Base-by-base conservation (phyloP, 2,888 invertebrate species). In the Chalcosyrphus nemorum region DNA sequence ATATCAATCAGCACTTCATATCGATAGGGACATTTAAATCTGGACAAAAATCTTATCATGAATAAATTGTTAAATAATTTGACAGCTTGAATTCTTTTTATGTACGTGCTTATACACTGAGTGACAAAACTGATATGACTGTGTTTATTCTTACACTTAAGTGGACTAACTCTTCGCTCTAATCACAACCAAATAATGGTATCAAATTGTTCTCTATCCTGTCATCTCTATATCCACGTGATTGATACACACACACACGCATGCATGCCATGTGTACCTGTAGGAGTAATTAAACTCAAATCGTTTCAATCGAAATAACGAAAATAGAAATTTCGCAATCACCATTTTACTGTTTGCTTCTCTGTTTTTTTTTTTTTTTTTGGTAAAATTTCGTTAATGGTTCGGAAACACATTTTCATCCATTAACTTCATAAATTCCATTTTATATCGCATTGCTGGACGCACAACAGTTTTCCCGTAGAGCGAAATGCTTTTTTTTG, bases 321-420 rank as follows among this genome's bases (percentile, higher is more conserved):
- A 61, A 74, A 74, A 61, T 47, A 71, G 38, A 71, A 7, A 27
- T 66, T 75, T 75, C 47, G 54, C 38, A 68, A 59, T 61, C 45
- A 43, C n/a, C 32, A 15, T 61, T 9, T n/a, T n/a, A n/a, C n/a
- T n/a, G n/a, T n/a, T n/a, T n/a, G n/a, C n/a, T n/a, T n/a, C n/a
- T n/a, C n/a, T n/a, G n/a, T n/a, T n/a, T 32, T 19, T 43, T 50
- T 50, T 21, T 19, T 43, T 27, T 24, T 78, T 57, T 13, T 35
- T 35, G 17, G 43, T 35, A 63, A 77, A 32, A 47, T 54, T 54
- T 17, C 11, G 59, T 54, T 74, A 68, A 80, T 61, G 56, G 57
- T 6, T 45, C 80, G 68, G 61, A 81, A 81, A 56, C 75, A 81
- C 54, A 61, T 61, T 75, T 81, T 57, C 75, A 61, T 68, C 41